These are phyloP conservation scores for Elachura formosa DNA, from an alignment of 2,113 vertebrate genomes.

Conservation along the genomic window DNA sequence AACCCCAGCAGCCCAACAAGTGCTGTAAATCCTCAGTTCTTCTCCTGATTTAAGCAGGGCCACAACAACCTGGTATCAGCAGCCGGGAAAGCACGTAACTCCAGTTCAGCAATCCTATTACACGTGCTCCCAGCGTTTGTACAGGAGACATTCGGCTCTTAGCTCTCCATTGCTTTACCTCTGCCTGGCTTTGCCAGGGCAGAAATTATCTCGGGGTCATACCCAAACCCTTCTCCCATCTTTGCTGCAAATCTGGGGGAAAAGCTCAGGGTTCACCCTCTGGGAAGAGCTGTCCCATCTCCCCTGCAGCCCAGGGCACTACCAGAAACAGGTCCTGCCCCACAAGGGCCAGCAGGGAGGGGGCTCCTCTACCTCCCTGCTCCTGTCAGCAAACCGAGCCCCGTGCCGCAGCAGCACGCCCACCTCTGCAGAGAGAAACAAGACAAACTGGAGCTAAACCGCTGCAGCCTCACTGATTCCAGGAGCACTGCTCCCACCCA, in stretches of 20 bases:
- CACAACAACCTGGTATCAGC: not conserved
- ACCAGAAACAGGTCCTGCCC: not conserved
- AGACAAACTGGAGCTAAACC: not conserved
- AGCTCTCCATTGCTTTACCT: conserved; percentile 30
- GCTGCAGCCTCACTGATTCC: not conserved
- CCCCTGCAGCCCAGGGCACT: not conserved
- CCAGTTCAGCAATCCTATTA: conserved; percentile 46
- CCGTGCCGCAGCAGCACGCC: not conserved
- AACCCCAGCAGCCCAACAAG: not conserved
- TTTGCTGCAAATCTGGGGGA: not conserved
- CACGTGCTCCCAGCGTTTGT: not conserved
- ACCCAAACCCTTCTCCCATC: not conserved
- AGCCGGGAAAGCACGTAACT: not conserved
- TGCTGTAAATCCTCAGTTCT: not conserved
- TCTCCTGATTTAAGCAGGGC: not conserved
- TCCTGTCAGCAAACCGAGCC: not conserved
- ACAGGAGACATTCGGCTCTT: conserved; percentile 25
- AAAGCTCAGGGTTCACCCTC: not conserved
- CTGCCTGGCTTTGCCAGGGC: not conserved
- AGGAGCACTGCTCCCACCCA: not conserved
- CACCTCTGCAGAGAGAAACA: not conserved
- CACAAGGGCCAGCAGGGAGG: no score
- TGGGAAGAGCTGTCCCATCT: not conserved
- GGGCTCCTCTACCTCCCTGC: not conserved
- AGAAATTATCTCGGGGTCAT: conserved; percentile 1